A percentile compares a stretch with the other conserved stretches of the same genome.
Conservation (phyloP, 2,113 vertebrate genomes). For the Apteryx mantelli region DNA sequence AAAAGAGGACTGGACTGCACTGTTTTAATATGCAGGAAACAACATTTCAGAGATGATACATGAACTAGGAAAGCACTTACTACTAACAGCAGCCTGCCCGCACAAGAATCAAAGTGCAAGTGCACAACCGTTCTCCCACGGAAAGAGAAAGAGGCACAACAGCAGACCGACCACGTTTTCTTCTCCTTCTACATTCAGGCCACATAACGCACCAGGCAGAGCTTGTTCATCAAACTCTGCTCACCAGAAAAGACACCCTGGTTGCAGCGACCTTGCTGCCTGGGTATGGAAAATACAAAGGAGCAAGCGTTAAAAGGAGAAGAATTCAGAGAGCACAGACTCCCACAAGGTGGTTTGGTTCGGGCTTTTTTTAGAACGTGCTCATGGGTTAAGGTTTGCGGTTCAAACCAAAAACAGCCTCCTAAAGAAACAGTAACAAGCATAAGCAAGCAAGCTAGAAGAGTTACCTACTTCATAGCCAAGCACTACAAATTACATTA, state of each 20-base stretch:
- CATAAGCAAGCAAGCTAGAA: neutral
- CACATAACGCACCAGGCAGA: fast-evolving
- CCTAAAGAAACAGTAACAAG: neutral
- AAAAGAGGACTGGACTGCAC: neutral
- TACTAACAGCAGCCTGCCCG: neutral
- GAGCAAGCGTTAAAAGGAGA: neutral
- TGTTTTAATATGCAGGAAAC: too few species aligned
- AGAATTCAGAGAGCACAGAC: neutral
- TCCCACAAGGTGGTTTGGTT: neutral
- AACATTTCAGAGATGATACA: too few species aligned
- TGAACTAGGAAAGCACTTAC: neutral
- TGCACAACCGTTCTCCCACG: neutral
- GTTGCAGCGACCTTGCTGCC: neutral
- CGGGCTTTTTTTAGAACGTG: neutral
- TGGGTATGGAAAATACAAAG: too few species aligned
- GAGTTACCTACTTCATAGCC: neutral
- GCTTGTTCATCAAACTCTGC: neutral
- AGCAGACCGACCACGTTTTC: neutral
- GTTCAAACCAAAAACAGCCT: neutral
- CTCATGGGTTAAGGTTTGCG: neutral
- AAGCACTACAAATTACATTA: neutral
- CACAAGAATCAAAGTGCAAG: fast-evolving
- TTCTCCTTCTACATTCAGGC: neutral
- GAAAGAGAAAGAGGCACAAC: neutral
- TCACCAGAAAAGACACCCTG: fast-evolving